These are phyloP conservation scores for Cyclophora punctaria DNA, from an alignment of 2,888 invertebrate species.

Conservation along the genomic window DNA sequence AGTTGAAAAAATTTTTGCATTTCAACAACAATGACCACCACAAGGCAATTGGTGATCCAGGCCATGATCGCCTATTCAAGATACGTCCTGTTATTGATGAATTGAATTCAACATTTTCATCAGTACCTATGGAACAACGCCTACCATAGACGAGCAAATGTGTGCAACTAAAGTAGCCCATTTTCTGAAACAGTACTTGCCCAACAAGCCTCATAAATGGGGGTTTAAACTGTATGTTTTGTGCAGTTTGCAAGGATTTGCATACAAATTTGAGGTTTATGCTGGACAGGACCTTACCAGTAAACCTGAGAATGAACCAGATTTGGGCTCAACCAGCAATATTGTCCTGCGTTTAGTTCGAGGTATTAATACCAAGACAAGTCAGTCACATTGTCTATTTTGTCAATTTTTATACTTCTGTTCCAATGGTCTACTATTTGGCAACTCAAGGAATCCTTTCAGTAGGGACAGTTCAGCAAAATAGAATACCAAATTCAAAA, in stretches of 20 bases:
- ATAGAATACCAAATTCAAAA: too few relatives aligned
- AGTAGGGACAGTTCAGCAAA: too few relatives aligned
- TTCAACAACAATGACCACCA: constrained; percentile 28
- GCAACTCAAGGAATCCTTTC: too few relatives aligned
- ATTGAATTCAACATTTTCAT: constrained; percentile 26
- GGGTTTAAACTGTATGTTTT: constrained; percentile 22
- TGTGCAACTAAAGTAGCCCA: constrained; percentile 19
- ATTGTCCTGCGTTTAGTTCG: constrained; percentile 14
- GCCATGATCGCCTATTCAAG: constrained; percentile 23
- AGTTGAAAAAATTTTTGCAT: constrained; percentile 23
- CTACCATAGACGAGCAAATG: constrained; percentile 27
- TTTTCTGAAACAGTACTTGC: constrained; percentile 19
- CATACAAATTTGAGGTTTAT: constrained; percentile 17
- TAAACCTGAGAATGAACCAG: constrained; percentile 10
- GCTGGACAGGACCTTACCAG: constrained; percentile 12
- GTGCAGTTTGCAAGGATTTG: constrained; percentile 16
- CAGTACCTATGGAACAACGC: constrained; percentile 26
- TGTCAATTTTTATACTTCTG: too few relatives aligned
- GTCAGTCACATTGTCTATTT: too few relatives aligned
- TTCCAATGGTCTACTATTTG: too few relatives aligned
- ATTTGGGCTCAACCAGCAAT: constrained; percentile 13
- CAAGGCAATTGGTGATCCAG: constrained; percentile 17
- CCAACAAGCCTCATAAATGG: constrained; percentile 24
- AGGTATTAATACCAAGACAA: too few relatives aligned
- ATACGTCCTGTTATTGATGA: constrained; percentile 25